phyloP scores from a whole-genome alignment of 2,113 vertebrate species.

The Gymnocephalus cernua region DNA sequence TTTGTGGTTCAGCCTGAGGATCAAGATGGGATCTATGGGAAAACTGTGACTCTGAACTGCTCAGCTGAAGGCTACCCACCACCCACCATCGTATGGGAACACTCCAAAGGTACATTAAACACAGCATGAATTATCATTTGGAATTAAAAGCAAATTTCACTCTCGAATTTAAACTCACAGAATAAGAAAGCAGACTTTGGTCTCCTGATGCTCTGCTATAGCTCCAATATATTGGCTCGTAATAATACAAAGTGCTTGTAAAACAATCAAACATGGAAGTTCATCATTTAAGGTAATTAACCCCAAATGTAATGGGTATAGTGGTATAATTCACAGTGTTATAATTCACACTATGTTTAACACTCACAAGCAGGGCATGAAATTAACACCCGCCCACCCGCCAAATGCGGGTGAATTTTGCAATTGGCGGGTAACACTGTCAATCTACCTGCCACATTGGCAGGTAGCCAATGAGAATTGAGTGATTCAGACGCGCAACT shows the following conservation, averaged over 20 bases:
- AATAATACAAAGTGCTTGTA: neutral
- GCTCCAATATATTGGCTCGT: neutral
- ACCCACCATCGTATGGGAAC: slow-evolving; percentile 98
- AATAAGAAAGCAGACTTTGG: neutral
- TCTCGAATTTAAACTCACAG: neutral
- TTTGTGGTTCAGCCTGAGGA: slow-evolving; percentile 98
- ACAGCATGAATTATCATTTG: neutral
- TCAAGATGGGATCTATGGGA: slow-evolving; percentile 98
- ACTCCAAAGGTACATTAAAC: slow-evolving; percentile 92
- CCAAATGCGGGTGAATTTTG: too few species aligned
- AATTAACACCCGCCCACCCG: too few species aligned
- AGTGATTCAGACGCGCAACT: too few species aligned
- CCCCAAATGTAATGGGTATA: neutral
- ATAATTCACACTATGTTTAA: neutral
- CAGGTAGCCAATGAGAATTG: too few species aligned
- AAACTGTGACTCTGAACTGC: slow-evolving; percentile 97
- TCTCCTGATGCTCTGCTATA: neutral
- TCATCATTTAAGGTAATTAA: slow-evolving; percentile 1
- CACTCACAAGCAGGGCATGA: too few species aligned
- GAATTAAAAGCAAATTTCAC: slow-evolving; percentile 12
- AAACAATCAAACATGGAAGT: neutral
- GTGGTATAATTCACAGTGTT: neutral
- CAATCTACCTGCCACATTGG: too few species aligned
- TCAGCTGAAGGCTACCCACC: slow-evolving; percentile 97
- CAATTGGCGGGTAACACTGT: too few species aligned